Evolutionary conservation across 2,888 invertebrate genomes (phyloP).

Genomic region (Phalangium opilio): DNA sequence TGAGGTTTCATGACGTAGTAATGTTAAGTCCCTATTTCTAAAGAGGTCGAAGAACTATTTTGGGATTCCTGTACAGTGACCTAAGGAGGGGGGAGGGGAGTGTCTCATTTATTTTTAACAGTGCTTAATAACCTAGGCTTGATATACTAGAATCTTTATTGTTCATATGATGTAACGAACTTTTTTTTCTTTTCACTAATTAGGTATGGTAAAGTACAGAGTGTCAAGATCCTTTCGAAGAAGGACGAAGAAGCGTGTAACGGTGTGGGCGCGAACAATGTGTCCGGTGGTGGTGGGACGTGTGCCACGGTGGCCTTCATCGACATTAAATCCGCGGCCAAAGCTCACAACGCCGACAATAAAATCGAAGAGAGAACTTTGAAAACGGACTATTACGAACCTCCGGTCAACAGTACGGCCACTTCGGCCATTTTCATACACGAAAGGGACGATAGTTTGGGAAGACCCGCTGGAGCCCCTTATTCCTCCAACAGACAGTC

Average conservation of each 20-base stretch:
- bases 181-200: not conserved
- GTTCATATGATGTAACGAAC: not conserved
- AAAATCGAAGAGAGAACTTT: conserved; percentile 70
- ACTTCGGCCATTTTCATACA: conserved; percentile 23
- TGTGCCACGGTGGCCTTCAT: conserved; percentile 87
- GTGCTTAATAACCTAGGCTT: no score
- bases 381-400: conserved; percentile 83
- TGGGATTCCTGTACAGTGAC: no score
- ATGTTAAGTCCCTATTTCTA: no score
- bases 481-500: conserved; percentile 20
- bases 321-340: conserved; percentile 91
- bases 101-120: no score
- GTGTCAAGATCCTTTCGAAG: conserved; percentile 70
- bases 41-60: no score
- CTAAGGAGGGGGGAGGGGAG: no score
- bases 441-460: conserved; percentile 19
- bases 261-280: conserved; percentile 27
- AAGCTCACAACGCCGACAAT: conserved; percentile 80
- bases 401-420: conserved; percentile 35
- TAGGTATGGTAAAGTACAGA: conserved; percentile 96
- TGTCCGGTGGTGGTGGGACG: conserved; percentile 30
- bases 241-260: conserved; percentile 22
- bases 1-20: no score
- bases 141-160: no score
- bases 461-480: conserved; percentile 14